Evolutionary conservation across 2,797 vertebrate species (phyloP), one percentile per base, ranked within the genome.

Genomic region (Valencia hispanica): DNA sequence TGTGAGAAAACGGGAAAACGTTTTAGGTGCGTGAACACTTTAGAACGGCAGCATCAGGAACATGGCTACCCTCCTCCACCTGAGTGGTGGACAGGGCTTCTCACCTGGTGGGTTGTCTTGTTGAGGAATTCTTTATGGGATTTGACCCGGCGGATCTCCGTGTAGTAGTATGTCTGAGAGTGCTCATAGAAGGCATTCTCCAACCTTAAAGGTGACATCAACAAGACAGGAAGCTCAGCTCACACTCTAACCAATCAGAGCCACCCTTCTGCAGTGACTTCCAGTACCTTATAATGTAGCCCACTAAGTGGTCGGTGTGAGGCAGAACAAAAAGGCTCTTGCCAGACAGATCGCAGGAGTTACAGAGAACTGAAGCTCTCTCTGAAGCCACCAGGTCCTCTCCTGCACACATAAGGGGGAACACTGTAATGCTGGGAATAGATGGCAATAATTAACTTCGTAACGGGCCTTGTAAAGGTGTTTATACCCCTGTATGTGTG

Each of bases 151-250:
- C 98, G 93, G 53, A 99, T 98, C 94, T 99, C 98, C 0, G 96
- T 98, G 72, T 99, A 98, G 91, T 99, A 99, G 68, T 99, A 99
- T 2, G 97, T 99, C 91, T 99, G 98, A 12, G 98, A 96, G 6
- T 99, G 98, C 73, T 99, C 98, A 80, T 99, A 99, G 93, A 99
- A 99, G 6, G 98, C 98, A 45, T 99, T 99, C 94, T 99, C 98
- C 93, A 99, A 94, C 91, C 98, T 99, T 90, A 63, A 92, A 51
- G 59, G 81, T 22, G 5, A 79, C 12, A 73, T 22, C 2, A 20
- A 39, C 6, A 55, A 11, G 1, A 61, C 65, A 75, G 8, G 7
- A 63, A 5, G 0, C 0, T 72, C n/a, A 74, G 41, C 9, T 51
- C 15, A 72, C 22, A 20, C 0, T 8, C 0, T 20, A 7, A 34